A percentile compares a stretch with the other conserved stretches of the same genome.
Evolutionary conservation across 2,113 vertebrate species (phyloP).

Genomic region (Prochilodus magdalenae): DNA sequence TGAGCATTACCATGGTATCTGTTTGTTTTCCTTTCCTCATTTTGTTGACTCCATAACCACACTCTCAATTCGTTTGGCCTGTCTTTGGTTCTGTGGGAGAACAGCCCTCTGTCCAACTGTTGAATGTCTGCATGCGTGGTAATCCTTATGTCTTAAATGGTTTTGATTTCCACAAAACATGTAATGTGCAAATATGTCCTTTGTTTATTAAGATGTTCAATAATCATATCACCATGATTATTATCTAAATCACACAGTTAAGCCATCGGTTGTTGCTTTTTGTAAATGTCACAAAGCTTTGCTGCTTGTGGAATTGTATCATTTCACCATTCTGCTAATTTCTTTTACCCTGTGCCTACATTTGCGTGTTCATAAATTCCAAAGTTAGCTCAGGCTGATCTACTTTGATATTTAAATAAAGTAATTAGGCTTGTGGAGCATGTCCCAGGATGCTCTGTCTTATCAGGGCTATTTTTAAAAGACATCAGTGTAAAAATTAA

Average conservation of each 20-base stretch:
- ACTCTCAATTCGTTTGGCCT: neutral
- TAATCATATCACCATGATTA: constrained; percentile 41
- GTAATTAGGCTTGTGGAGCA: constrained; percentile 58
- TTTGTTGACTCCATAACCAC: constrained; percentile 27
- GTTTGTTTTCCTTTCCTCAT: constrained; percentile 1
- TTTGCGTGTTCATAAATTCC: constrained; percentile 36
- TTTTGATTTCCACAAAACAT: constrained; percentile 6
- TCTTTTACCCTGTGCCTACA: constrained; percentile 23
- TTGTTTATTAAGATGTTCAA: constrained; percentile 22
- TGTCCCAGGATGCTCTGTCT: constrained; percentile 49
- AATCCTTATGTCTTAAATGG: neutral
- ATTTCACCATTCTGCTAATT: constrained; percentile 31
- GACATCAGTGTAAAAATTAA: neutral
- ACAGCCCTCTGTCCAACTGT: constrained; percentile 47
- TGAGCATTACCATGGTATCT: constrained; percentile 5
- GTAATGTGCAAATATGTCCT: neutral
- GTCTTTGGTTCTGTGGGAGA: constrained; percentile 14
- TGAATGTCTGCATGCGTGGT: constrained; percentile 55
- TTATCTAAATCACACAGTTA: constrained; percentile 30
- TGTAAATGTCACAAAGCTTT: neutral
- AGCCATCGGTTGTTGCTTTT: constrained; percentile 26
- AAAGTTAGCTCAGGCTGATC: constrained; percentile 34
- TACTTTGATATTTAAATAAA: constrained; percentile 48
- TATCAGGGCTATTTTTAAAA: constrained; percentile 33
- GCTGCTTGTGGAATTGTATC: neutral